phyloP scores from a whole-genome alignment of 2,888 invertebrate genomes.

The Eristalis intricaria region DNA sequence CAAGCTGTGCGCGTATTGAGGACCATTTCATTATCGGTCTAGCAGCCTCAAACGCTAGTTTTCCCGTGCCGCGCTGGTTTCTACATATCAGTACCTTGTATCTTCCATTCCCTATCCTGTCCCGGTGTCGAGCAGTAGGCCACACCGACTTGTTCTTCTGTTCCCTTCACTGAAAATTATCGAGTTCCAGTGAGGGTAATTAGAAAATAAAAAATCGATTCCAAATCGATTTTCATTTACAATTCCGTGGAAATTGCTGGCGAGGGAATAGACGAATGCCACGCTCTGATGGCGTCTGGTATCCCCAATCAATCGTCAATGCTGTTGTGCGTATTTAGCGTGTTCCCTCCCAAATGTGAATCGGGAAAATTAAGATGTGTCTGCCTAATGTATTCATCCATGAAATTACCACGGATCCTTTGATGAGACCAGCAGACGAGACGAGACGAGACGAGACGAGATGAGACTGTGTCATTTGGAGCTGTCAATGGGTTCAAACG shows the following conservation, averaged over 20 bases:
- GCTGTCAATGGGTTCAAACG: conserved; percentile 5
- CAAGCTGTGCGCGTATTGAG: neutral
- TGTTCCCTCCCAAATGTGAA: conserved; percentile 11
- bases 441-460: neutral
- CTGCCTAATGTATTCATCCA: conserved; percentile 23
- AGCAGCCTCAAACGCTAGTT: conserved; percentile 5
- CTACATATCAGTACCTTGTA: neutral
- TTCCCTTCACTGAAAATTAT: neutral
- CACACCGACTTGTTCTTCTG: neutral
- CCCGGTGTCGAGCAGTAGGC: neutral
- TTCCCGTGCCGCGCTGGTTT: neutral
- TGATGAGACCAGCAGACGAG: neutral
- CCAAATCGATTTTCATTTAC: conserved; percentile 46
- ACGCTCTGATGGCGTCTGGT: conserved; percentile 2
- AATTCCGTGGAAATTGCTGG: conserved; percentile 8
- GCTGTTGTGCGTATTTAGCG: neutral
- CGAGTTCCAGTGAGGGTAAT: conserved; percentile 18
- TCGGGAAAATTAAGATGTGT: conserved; percentile 12
- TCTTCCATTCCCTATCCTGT: neutral
- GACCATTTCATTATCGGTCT: conserved; percentile 10
- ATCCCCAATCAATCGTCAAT: conserved; percentile 27
- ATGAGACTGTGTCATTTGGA: conserved; percentile 15
- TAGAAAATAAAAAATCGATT: conserved; percentile 28
- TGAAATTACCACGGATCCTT: conserved; percentile 36
- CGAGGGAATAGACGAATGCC: conserved; percentile 5